Evolutionary conservation across 2,888 invertebrate species (phyloP), one percentile per base, ranked within the genome.

Genomic region (Penaeus monodon): DNA sequence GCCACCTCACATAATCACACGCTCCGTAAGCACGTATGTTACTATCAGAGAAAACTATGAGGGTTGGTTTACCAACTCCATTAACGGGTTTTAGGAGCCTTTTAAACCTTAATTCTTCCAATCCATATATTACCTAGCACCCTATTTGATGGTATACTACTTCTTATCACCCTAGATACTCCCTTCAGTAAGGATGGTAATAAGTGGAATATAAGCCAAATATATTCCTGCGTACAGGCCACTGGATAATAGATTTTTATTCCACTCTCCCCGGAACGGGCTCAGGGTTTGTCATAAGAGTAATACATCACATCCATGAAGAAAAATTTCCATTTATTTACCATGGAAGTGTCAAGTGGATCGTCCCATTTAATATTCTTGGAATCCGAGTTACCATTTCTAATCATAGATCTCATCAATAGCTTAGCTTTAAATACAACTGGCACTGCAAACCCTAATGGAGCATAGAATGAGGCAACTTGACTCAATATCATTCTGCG

Each of bases 1-100:
- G 73, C 80, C 85, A 85, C 44, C 80, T 78, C 6, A 79, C 85
- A 79, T 85, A n/a, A n/a, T n/a, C n/a, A n/a, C n/a, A n/a, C n/a
- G n/a, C n/a, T n/a, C n/a, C n/a, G n/a, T n/a, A 85, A 2, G 70
- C 79, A 29, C 27, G 73, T 7, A 20, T 74, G 64, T 24, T 79
- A 20, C 63, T 80, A 33, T 85, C 80, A 27, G 73, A 78, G 44
- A 80, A 73, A 4, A 85, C 38, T 63, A 85, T 38, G 12, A 85
- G 74, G 2, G 7, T 80, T 14, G 79, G 85, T 20, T 79, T 73
- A 57, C 80, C 80, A 27, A 79, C 2, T n/a, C 76, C 44, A 77
- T 84, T 73, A 14, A 22, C 10, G 66, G 79, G 79, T 68, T 73
- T 85, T 27, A 79, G 29, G 24, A 33, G 38, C 29, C 85, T 79